Percentiles rank a stretch among this genome's conserved stretches.
These are phyloP conservation scores for Myotis vivesi DNA, from an alignment of 2,797 vertebrate species.

Conservation along the genomic window DNA sequence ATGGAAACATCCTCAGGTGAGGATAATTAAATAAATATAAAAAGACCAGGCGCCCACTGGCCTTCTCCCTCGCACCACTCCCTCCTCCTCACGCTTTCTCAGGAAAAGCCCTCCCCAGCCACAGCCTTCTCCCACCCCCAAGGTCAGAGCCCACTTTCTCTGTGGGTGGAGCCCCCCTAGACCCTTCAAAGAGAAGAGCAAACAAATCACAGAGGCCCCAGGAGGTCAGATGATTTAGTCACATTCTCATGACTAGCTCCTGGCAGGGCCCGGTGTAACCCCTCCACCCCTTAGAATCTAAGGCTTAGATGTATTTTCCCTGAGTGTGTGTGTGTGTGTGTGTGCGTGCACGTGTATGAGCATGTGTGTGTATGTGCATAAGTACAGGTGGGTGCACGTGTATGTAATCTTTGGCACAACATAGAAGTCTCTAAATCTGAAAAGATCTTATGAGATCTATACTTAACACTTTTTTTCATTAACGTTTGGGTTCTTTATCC, in stretches of 20 bases:
- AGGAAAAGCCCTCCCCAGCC: fast-evolving
- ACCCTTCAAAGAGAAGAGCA: neutral
- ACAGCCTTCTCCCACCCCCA: fast-evolving
- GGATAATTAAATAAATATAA: no score
- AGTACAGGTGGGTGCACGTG: no score
- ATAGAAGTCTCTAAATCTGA: neutral
- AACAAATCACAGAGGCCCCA: neutral
- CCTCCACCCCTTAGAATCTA: no score
- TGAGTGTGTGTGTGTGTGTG: neutral
- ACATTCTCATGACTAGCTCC: fast-evolving
- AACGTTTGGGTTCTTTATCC: neutral
- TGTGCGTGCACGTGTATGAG: neutral
- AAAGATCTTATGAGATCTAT: neutral
- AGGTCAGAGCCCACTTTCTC: fast-evolving
- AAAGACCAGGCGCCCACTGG: no score
- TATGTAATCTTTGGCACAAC: no score
- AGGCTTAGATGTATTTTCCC: no score
- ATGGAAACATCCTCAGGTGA: no score
- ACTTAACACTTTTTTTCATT: neutral
- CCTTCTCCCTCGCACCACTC: no score
- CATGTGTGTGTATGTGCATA: neutral
- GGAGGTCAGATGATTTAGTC: neutral
- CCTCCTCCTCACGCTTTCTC: no score
- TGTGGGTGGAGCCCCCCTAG: neutral
- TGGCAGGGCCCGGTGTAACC: no score